phyloP scores from a whole-genome alignment of 1,140 invertebrate genomes.

The Drosophila triauraria region DNA sequence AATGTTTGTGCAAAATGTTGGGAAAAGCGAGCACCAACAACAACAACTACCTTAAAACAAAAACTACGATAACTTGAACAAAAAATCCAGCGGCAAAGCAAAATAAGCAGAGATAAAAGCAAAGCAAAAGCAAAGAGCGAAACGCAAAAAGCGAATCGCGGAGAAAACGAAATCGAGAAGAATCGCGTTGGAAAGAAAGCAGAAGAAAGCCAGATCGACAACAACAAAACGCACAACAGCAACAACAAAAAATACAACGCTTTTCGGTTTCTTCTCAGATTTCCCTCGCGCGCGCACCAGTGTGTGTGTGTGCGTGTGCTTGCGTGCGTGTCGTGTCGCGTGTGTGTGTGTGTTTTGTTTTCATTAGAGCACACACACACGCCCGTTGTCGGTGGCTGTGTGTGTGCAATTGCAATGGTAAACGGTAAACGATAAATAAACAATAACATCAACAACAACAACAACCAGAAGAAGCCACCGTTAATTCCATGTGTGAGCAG shows the following conservation, averaged over 20 bases:
- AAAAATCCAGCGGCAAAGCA: neutral
- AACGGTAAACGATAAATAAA: slow-evolving; percentile 42
- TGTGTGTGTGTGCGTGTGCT: slow-evolving; percentile 16
- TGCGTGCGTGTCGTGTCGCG: slow-evolving; percentile 21
- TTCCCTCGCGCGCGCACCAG: slow-evolving; percentile 10
- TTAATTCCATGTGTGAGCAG: slow-evolving; percentile 8
- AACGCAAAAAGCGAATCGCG: slow-evolving; percentile 3
- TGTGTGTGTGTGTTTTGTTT: slow-evolving; percentile 40
- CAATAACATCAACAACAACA: slow-evolving; percentile 21
- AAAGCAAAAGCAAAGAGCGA: neutral
- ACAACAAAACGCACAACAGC: slow-evolving; percentile 4
- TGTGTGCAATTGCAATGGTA: slow-evolving; percentile 36
- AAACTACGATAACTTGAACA: slow-evolving; percentile 38
- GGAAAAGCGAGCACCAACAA: slow-evolving; percentile 31
- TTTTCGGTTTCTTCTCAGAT: slow-evolving; percentile 32
- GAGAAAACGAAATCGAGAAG: slow-evolving; percentile 10
- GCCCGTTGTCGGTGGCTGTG: slow-evolving; percentile 24
- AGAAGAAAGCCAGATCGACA: slow-evolving; percentile 5
- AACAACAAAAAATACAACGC: slow-evolving; percentile 5
- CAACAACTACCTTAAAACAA: slow-evolving; percentile 37
- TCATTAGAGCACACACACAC: slow-evolving; percentile 55
- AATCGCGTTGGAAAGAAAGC: slow-evolving; percentile 13
- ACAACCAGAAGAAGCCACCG: slow-evolving; percentile 8
- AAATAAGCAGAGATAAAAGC: neutral
- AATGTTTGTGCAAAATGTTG: slow-evolving; percentile 43